phyloP scores from a whole-genome alignment of 2,888 invertebrate genomes.

The Mylabris sibirica region DNA sequence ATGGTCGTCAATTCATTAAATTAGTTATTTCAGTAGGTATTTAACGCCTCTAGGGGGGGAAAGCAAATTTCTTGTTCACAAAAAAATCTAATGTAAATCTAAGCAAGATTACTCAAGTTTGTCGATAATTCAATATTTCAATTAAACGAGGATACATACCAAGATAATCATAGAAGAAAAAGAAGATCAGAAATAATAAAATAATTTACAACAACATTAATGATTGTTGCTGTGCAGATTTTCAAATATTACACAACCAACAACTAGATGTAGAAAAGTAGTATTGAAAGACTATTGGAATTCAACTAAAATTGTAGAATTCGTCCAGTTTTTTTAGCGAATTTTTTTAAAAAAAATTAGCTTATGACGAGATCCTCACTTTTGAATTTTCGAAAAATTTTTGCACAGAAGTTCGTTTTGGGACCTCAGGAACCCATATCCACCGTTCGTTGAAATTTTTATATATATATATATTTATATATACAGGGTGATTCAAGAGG shows the following conservation, averaged over 20 bases:
- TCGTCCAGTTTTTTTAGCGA: no score
- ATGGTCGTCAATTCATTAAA: not conserved
- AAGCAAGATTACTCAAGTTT: not conserved
- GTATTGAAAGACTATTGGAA: not conserved
- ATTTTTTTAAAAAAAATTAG: no score
- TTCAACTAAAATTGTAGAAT: no score
- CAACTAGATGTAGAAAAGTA: not conserved
- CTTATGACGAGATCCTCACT: no score
- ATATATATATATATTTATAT: no score
- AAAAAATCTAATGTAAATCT: not conserved
- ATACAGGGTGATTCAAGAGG: no score
- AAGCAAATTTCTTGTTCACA: not conserved
- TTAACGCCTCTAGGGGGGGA: conserved; percentile 10
- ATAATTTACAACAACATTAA: not conserved
- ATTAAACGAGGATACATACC: conserved; percentile 2
- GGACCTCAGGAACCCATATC: no score
- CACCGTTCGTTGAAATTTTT: no score
- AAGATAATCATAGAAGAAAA: not conserved
- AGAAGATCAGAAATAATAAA: not conserved
- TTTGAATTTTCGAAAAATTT: no score
- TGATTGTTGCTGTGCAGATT: not conserved
- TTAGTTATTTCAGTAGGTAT: conserved; percentile 6
- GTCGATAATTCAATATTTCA: not conserved
- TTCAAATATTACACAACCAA: not conserved
- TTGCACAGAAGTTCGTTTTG: no score